Percentiles rank a stretch among this genome's conserved stretches.
Conservation (phyloP, 2,888 invertebrate species). For the Harpalus rufipes region DNA sequence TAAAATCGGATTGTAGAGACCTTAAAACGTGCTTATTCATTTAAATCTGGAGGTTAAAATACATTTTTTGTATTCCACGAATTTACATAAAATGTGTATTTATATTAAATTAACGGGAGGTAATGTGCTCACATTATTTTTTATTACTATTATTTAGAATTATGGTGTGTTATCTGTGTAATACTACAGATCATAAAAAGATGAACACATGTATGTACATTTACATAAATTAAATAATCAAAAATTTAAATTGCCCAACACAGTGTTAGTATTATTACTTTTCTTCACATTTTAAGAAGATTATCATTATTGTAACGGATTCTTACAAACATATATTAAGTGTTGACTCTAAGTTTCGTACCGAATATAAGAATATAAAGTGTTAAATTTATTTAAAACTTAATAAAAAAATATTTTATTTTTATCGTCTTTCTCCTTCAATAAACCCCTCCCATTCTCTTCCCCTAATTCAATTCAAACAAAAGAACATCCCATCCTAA, state of each 20-base stretch:
- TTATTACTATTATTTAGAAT: too few species aligned
- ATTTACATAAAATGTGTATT: too few species aligned
- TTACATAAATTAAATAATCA: constrained; percentile 3
- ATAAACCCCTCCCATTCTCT: not conserved
- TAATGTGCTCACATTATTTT: too few species aligned
- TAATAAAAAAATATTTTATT: not conserved
- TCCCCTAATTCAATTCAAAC: constrained; percentile 37
- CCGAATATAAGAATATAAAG: constrained; percentile 6
- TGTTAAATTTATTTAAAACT: not conserved
- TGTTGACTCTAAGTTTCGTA: not conserved
- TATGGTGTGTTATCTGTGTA: too few species aligned
- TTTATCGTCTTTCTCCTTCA: not conserved
- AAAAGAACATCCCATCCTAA: constrained; percentile 13
- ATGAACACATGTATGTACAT: not conserved
- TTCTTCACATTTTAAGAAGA: too few species aligned
- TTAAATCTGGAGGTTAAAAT: too few species aligned
- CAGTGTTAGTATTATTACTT: not conserved
- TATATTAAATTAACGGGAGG: too few species aligned
- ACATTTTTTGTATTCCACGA: too few species aligned
- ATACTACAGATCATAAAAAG: too few species aligned
- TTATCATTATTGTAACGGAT: not conserved
- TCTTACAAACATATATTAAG: not conserved
- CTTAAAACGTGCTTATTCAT: too few species aligned
- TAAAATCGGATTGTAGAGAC: too few species aligned
- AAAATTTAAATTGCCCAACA: not conserved